A percentile compares a stretch with the other conserved stretches of the same genome.
These are phyloP conservation scores for Trichoplusia ni DNA, from an alignment of 1,140 invertebrate species.

Conservation along the genomic window DNA sequence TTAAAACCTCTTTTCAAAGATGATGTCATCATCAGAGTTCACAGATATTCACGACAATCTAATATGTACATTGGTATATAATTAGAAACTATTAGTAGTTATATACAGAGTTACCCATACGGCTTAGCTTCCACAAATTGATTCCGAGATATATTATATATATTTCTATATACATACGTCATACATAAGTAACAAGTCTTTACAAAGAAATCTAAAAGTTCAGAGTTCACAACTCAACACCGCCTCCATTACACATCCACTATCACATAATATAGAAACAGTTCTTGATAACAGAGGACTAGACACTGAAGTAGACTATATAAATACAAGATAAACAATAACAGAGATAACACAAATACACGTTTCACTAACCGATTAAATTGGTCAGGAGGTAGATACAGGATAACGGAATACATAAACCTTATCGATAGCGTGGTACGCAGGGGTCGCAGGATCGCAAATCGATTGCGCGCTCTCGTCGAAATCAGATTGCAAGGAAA, in stretches of 20 bases:
- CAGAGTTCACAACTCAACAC: slow-evolving; percentile 28
- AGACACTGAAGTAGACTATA: slow-evolving; percentile 26
- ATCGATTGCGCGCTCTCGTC: not conserved
- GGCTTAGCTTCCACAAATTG: slow-evolving; percentile 14
- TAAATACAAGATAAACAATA: slow-evolving; percentile 25
- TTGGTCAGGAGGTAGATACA: slow-evolving; percentile 30
- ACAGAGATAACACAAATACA: not conserved
- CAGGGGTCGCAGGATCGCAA: not conserved
- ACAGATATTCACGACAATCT: slow-evolving; percentile 56
- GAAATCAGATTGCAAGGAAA: not conserved
- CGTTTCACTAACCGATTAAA: slow-evolving; percentile 17
- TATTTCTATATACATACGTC: not conserved
- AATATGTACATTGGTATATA: slow-evolving; percentile 59
- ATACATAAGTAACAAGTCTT: slow-evolving; percentile 16
- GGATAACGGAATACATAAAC: not conserved
- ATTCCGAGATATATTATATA: slow-evolving; percentile 8
- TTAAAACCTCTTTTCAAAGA: slow-evolving; percentile 54
- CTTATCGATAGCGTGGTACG: not conserved
- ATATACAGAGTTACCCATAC: slow-evolving; percentile 40
- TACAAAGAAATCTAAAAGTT: slow-evolving; percentile 10
- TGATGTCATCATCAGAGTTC: slow-evolving; percentile 45
- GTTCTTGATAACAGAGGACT: slow-evolving; percentile 6
- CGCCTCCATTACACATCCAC: slow-evolving; percentile 9
- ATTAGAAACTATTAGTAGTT: slow-evolving; percentile 39
- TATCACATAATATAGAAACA: slow-evolving; percentile 25